phyloP scores from a whole-genome alignment of 2,888 invertebrate genomes.

The Caenorhabditis doughertyi region DNA sequence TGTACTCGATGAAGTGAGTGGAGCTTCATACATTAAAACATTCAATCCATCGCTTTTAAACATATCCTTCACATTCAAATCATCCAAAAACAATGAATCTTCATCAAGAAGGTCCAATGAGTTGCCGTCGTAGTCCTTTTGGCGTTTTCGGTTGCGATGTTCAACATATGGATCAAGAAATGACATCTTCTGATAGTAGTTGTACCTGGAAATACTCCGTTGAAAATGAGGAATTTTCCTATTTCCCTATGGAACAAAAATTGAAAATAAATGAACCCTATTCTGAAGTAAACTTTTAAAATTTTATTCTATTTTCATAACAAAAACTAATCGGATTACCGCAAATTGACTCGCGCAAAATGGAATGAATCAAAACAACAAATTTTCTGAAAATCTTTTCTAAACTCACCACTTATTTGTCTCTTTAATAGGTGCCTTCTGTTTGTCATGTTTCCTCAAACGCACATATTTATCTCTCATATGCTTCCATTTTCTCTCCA shows the following conservation, averaged over 20 bases:
- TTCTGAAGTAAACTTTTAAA: too few species aligned
- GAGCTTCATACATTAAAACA: background rate
- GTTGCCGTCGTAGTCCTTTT: conserved; percentile 18
- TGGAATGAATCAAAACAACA: too few species aligned
- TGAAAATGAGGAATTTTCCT: too few species aligned
- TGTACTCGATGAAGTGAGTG: conserved; percentile 27
- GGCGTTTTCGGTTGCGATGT: conserved; percentile 65
- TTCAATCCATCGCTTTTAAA: background rate
- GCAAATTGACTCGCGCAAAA: too few species aligned
- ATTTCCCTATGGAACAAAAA: too few species aligned
- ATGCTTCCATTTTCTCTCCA: conserved; percentile 72
- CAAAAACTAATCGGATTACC: too few species aligned
- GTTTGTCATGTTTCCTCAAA: conserved; percentile 67
- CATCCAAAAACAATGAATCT: background rate
- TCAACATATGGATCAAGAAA: conserved; percentile 71
- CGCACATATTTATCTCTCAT: conserved; percentile 72
- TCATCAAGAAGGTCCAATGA: conserved; percentile 30
- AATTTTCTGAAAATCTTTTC: too few species aligned
- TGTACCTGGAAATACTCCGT: conserved; percentile 67
- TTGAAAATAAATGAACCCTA: too few species aligned
- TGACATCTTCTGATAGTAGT: conserved; percentile 67
- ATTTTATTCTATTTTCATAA: too few species aligned
- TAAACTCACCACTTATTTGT: conserved; percentile 64
- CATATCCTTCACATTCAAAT: background rate
- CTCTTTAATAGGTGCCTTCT: conserved; percentile 62